Evolutionary conservation across 2,113 vertebrate species (phyloP), one percentile per base, ranked within the genome.

Genomic region (Dicentrarchus labrax): DNA sequence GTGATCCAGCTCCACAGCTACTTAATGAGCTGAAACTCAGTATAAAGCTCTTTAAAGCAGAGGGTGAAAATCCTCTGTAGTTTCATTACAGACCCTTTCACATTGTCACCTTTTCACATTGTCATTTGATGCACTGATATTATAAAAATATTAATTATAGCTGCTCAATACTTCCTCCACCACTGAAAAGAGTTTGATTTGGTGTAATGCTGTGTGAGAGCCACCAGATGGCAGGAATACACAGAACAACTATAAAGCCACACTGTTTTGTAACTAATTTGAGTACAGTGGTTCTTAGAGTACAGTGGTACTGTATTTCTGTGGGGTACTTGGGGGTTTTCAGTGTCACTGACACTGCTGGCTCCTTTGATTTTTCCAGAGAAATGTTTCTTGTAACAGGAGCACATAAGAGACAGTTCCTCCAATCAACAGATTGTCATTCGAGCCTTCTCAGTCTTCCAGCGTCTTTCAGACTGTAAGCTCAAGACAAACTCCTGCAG

Each of bases 161-260:
- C 4, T 4, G 22, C 45, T 56, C 8, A 38, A 16, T 0, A 19
- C 45, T 8, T 54, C 3, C 22, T 21, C 39, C 22, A 16, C 11
- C 0, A 15, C 59, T 43, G 50, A 57, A 16, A 21, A 15, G 45
- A 0, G 22, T 24, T 13, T 72, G 4, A 53, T 24, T 43, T 54
- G 22, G 2, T 86, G 85, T 68, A 82, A n/a, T 80, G 13, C 17
- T 66, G n/a, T 4, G 0, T 54, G 22, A 9, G 1, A 51, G 13
- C 84, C 91, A 87, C 41, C 10, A 92, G 93, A 60, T 83, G 93
- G 80, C 89, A 92, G 75, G 1, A 53, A 61, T 79, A 2, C 2
- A 30, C 51, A 54, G n/a, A 61, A 22, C 21, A 64, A 17, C 15
- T 13, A 3, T 30, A 30, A 68, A 60, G 36, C 69, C 11, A 36